phyloP scores from a whole-genome alignment of 2,113 vertebrate genomes.

The Xenus cinereus region DNA sequence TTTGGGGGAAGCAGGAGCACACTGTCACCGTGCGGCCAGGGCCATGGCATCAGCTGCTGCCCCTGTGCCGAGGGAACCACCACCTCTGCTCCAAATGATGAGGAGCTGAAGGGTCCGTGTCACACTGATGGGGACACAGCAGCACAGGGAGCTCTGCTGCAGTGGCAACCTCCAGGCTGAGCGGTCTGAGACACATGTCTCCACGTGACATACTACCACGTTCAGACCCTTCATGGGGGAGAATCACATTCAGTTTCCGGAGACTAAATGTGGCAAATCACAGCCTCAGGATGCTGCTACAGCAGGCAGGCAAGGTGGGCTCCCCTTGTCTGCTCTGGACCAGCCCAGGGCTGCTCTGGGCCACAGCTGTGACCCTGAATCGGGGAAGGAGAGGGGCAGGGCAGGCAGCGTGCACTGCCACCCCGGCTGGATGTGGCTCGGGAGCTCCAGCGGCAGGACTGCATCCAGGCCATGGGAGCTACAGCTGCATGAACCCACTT shows the following conservation, averaged over 20 bases:
- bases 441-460: neutral
- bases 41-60: neutral
- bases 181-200: neutral
- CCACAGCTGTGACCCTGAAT: neutral
- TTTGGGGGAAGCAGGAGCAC: neutral
- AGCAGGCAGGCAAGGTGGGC: neutral
- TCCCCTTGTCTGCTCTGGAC: neutral
- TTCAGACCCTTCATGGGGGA: neutral
- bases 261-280: neutral
- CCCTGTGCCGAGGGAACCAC: neutral
- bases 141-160: neutral
- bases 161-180: neutral
- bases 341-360: neutral
- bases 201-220: neutral
- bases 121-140: neutral
- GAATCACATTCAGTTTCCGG: neutral
- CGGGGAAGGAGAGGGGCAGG: neutral
- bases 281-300: neutral
- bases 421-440: rapidly evolving
- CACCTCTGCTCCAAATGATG: neutral
- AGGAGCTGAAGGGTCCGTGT: rapidly evolving
- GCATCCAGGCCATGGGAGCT: rapidly evolving
- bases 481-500: neutral
- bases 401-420: neutral
- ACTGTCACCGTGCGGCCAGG: rapidly evolving